Base-by-base conservation (phyloP, 2,888 invertebrate species). In the Cordylochernes scorpioides region DNA sequence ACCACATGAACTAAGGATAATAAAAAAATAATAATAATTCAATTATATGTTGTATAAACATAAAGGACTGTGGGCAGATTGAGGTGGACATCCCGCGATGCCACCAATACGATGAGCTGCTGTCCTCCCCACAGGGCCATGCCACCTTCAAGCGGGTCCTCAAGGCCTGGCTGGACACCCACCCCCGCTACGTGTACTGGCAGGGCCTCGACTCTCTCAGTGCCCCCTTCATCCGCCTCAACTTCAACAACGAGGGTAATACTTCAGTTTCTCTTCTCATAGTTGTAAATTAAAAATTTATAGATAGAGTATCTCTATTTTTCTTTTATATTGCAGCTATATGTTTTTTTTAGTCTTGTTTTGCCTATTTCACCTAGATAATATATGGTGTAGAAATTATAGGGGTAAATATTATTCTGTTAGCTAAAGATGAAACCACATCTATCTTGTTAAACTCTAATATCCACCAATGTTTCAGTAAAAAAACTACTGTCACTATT, bases 81-180 rank as follows among this genome's bases (percentile, higher is more conserved):
- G 94, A 94, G 56, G 94, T 97, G 12, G 97, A 97, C 53, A 94
- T 97, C 46, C 97, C 97, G 0, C 67, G 97, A 12, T 97, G 97
- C 51, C 97, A 97, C 56, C 91, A 97, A 49, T 97, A 97, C 53
- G 88, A 94, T 50, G 88, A 91, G 59, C 58, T 94, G 33, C 60
- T 97, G 10, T 82, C 91, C 7, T 94, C 94, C 1, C 68, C 75
- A 0, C 72, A 73, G 30, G 94, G 88, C 0, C 97, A 97, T 49
- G 62, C 63, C 30, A 80, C 86, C 47, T 63, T 97, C 35, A 82
- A 86, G 51, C 62, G 88, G 27, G 62, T 97, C 33, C 59, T 97
- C 2, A 97, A 97, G 54, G 88, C 94, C 0, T 94, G 94, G 94
- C 71, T 97, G 3, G 64, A 73, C 7, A 71, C 74, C 34, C 82